phyloP scores from a whole-genome alignment of 2,888 invertebrate species.

The Opisthograptis luteolata region DNA sequence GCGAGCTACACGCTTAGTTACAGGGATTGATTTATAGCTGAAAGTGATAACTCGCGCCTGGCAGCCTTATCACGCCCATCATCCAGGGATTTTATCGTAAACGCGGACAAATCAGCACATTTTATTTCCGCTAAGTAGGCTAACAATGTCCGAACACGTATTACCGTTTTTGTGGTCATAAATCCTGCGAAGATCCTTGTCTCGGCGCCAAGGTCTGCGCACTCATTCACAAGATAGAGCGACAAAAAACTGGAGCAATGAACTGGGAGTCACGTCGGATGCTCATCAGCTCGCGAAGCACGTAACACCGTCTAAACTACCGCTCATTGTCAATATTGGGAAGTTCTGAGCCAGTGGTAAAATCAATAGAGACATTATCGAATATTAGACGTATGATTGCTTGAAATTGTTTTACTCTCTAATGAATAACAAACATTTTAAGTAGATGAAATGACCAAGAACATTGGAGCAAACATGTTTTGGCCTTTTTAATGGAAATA shows the following conservation, averaged over 20 bases:
- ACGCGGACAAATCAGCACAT: constrained; percentile 38
- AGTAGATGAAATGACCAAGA: not conserved
- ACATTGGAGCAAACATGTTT: too few relatives aligned
- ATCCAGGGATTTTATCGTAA: constrained; percentile 42
- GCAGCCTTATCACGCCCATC: constrained; percentile 45
- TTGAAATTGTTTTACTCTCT: constrained; percentile 51
- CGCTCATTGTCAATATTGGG: constrained; percentile 83
- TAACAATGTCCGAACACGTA: constrained; percentile 43
- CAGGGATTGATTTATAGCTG: constrained; percentile 60
- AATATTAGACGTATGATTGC: constrained; percentile 67
- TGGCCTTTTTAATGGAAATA: too few relatives aligned
- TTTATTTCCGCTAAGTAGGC: constrained; percentile 40
- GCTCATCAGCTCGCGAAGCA: constrained; percentile 74
- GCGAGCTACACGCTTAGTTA: constrained; percentile 54
- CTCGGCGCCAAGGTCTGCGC: constrained; percentile 69
- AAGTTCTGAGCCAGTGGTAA: constrained; percentile 72
- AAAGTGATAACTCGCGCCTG: constrained; percentile 51
- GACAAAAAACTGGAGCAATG: constrained; percentile 82
- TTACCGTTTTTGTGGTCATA: constrained; percentile 61
- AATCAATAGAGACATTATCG: constrained; percentile 78
- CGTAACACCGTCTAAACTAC: constrained; percentile 81
- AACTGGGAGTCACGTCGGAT: constrained; percentile 78
- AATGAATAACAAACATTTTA: constrained; percentile 59
- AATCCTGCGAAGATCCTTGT: constrained; percentile 69
- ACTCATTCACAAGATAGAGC: constrained; percentile 79